Evolutionary conservation across 2,113 vertebrate genomes (phyloP).

Genomic region (Leucoraja erinaceus): DNA sequence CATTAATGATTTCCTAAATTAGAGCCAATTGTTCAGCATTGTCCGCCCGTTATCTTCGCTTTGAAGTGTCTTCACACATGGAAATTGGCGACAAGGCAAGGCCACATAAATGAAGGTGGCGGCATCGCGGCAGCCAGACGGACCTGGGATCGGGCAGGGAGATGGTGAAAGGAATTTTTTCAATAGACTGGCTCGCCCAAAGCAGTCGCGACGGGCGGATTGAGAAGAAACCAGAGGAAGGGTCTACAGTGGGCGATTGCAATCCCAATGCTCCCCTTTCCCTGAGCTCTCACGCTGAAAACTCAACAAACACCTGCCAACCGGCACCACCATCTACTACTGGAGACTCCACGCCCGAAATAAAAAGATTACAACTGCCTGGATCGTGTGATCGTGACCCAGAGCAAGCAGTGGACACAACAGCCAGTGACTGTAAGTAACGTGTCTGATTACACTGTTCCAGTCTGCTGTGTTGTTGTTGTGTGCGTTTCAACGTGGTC

Average conservation of each 20-base stretch:
- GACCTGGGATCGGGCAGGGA: background rate
- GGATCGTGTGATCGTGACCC: background rate
- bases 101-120: background rate
- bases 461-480: too few species aligned
- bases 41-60: conserved; percentile 33
- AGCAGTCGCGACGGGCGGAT: background rate
- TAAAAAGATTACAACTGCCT: background rate
- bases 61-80: conserved; percentile 38
- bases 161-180: conserved; percentile 14
- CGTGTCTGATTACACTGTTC: too few species aligned
- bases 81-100: background rate
- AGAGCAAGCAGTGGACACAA: too few species aligned
- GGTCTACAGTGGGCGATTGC: background rate
- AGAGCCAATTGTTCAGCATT: conserved; percentile 32
- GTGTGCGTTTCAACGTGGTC: too few species aligned
- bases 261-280: background rate
- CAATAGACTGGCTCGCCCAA: background rate
- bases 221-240: background rate
- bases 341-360: too few species aligned
- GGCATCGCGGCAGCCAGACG: background rate
- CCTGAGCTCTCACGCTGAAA: background rate
- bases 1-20: conserved; percentile 37
- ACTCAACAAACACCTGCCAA: background rate
- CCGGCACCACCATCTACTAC: background rate
- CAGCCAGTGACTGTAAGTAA: background rate